Percentiles rank a stretch among this genome's conserved stretches.
Evolutionary conservation across 2,888 invertebrate species (phyloP).

Genomic region (Patella ulyssiponensis): DNA sequence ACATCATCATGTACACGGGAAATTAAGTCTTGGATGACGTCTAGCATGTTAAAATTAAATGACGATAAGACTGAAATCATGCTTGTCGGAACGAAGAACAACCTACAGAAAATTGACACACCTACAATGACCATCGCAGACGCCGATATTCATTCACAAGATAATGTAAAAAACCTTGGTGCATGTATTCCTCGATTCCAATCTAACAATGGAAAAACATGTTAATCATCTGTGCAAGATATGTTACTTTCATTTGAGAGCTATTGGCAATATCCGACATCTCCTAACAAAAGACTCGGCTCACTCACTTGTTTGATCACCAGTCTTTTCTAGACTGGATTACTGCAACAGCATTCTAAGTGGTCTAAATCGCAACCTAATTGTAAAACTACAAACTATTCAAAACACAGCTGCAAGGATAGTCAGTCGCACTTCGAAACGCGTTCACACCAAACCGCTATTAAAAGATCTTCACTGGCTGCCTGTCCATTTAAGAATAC

Average conservation of each 20-base stretch:
- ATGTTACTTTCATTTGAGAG: too few species aligned
- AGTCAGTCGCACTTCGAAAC: too few species aligned
- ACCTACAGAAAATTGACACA: background rate
- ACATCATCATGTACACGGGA: too few species aligned
- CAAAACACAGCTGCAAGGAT: too few species aligned
- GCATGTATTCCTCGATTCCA: conserved; percentile 24
- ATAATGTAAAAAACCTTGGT: conserved; percentile 27
- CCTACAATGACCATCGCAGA: background rate
- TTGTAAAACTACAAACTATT: too few species aligned
- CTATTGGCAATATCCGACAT: too few species aligned
- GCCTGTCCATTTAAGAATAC: too few species aligned
- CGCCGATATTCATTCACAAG: background rate
- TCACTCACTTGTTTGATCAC: too few species aligned
- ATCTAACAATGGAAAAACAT: conserved; percentile 25
- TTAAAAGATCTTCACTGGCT: too few species aligned
- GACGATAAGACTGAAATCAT: conserved; percentile 25
- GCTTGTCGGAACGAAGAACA: background rate
- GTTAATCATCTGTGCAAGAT: conserved; percentile 18
- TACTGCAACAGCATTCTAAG: conserved; percentile 3
- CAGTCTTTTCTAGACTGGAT: background rate
- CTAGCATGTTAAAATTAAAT: conserved; percentile 28
- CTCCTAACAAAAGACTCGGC: too few species aligned
- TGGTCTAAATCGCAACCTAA: background rate
- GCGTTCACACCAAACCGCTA: too few species aligned
- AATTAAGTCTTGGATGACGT: conserved; percentile 25